Percentiles rank a stretch among this genome's conserved stretches.
Evolutionary conservation across 2,113 vertebrate genomes (phyloP).

Genomic region (Lepidiolamprologus cunningtoni): DNA sequence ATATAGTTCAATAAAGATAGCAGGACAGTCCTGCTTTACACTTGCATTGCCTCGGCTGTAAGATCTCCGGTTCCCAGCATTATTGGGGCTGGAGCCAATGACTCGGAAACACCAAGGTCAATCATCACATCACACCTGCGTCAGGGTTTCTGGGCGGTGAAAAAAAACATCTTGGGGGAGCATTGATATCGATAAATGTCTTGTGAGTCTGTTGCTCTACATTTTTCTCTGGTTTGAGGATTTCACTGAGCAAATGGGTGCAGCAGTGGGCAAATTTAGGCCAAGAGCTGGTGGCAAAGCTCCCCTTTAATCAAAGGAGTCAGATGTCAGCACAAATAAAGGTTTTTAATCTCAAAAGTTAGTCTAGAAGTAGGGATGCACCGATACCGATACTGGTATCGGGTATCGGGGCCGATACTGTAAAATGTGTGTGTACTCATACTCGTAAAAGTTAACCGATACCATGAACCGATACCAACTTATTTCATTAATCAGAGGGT

Average conservation of each 20-base stretch:
- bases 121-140: background rate
- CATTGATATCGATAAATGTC: background rate
- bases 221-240: background rate
- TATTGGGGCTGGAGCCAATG: background rate
- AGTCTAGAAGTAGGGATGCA: background rate
- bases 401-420: no score
- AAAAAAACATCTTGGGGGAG: background rate
- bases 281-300: background rate
- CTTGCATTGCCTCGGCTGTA: background rate
- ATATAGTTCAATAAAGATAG: background rate
- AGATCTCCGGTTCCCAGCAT: background rate
- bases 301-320: background rate
- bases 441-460: no score
- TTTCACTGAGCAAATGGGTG: background rate
- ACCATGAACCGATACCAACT: rapidly evolving
- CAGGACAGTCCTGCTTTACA: background rate
- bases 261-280: background rate
- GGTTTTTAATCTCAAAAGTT: background rate
- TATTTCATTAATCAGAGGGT: no score
- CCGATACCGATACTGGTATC: no score
- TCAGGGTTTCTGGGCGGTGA: background rate
- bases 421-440: no score
- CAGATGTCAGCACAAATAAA: background rate
- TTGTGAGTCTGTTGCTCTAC: background rate
- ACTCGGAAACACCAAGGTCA: background rate